These are phyloP conservation scores for Ectropis grisescens DNA, from an alignment of 1,140 invertebrate species.

Conservation along the genomic window DNA sequence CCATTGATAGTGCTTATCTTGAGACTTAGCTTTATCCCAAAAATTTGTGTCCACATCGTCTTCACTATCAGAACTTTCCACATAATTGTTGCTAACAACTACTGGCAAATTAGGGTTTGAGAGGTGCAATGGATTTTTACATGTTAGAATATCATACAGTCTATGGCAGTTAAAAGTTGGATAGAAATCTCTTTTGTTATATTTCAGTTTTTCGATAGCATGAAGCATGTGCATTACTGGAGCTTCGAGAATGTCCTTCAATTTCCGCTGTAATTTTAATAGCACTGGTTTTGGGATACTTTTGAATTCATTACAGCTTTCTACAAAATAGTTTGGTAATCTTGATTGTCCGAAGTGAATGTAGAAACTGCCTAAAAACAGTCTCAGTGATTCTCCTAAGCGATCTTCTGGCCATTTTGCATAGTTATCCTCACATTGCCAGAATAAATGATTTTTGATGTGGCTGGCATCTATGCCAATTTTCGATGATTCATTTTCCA, in stretches of 20 bases:
- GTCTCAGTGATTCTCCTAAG: conserved; percentile 75
- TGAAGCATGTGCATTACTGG: conserved; percentile 78
- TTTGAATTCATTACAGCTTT: conserved; percentile 79
- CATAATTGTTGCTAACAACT: conserved; percentile 15
- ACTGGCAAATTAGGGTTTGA: conserved; percentile 56
- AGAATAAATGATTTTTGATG: conserved; percentile 83
- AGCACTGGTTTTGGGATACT: conserved; percentile 76
- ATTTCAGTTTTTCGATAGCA: conserved; percentile 76
- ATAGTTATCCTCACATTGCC: conserved; percentile 80
- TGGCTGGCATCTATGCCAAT: conserved; percentile 75
- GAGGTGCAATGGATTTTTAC: conserved; percentile 65
- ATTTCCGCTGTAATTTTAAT: conserved; percentile 73
- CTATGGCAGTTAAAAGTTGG: conserved; percentile 74
- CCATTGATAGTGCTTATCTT: conserved; percentile 63
- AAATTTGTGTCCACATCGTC: conserved; percentile 39
- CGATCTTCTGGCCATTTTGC: conserved; percentile 79
- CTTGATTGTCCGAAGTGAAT: conserved; percentile 63
- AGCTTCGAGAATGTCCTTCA: conserved; percentile 78
- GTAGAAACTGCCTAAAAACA: conserved; percentile 74
- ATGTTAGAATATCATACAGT: conserved; percentile 74
- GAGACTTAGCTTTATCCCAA: conserved; percentile 57
- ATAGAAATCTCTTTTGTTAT: conserved; percentile 74
- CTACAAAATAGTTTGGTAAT: conserved; percentile 81
- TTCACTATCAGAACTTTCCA: conserved; percentile 48
- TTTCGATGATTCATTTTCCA: conserved; percentile 71